Base-by-base conservation (phyloP, 2,113 vertebrate genomes). In the Trichomycterus rosablanca region DNA sequence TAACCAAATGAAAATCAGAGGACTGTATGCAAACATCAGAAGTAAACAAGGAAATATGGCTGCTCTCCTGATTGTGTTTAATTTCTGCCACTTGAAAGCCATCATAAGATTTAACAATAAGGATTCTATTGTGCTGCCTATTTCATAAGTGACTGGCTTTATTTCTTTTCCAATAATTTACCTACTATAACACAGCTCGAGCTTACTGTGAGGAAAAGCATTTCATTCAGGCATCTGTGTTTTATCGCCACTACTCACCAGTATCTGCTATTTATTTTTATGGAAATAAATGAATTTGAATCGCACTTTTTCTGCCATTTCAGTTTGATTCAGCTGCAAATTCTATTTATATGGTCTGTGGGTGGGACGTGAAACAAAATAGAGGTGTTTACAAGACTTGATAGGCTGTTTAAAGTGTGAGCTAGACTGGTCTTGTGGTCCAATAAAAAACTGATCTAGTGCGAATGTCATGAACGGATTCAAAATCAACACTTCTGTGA, bases 121-220 rank as follows among this genome's bases (percentile, higher is more conserved):
- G 4, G 51, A 63, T 23, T 52, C 24, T 22, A 40, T 30, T 43
- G 5, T 24, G 23, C 56, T 74, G 57, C 24, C 30, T 62, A 48
- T 58, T 40, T 18, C 22, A 53, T 70, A 19, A 76, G 50, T 44
- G 40, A 35, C 34, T 9, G 19, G 42, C 71, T 73, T 75, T 75
- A 58, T 59, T 63, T 60, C 23, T 59, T 63, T 56, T 34, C 49
- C 52, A 40, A n/a, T n/a, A 78, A 67, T 62, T 69, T 78, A 76
- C 53, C 37, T n/a, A 46, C 37, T 67, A 66, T 59, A 60, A 72
- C 69, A 67, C 56, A 66, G 48, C 55, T 44, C 62, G 23, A 22
- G 40, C 58, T 67, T 57, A 40, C 64, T 61, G 20, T n/a, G n/a
- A n/a, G n/a, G n/a, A 16, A 63, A 71, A 67, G 16, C 46, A 58